Percentiles rank a stretch among this genome's conserved stretches.
Conservation (phyloP, 2,113 vertebrate species). For the Proteles cristata region DNA sequence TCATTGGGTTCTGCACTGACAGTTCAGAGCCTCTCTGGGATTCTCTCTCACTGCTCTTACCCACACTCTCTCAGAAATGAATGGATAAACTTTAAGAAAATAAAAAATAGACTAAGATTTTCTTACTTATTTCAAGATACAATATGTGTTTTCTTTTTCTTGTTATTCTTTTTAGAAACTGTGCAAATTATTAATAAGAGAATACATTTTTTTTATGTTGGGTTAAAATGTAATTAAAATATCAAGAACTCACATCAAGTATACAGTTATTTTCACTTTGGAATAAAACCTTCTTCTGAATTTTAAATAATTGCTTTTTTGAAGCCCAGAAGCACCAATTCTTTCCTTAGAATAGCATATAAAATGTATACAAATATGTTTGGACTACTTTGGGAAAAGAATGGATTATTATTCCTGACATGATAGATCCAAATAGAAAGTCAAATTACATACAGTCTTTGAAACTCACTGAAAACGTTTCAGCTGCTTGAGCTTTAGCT, state of each 20-base stretch:
- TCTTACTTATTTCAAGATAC: neutral
- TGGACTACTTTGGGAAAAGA: rapidly evolving
- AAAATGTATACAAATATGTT: neutral
- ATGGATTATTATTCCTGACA: neutral
- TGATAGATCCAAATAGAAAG: neutral
- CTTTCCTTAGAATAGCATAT: neutral
- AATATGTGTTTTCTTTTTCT: neutral
- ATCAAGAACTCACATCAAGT: neutral
- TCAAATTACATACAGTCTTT: neutral
- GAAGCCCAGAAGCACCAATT: neutral
- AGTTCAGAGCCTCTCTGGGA: no score
- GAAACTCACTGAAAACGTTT: neutral
- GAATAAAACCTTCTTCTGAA: neutral
- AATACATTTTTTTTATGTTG: neutral
- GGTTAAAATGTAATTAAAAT: neutral
- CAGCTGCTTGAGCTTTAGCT: neutral
- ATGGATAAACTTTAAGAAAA: no score
- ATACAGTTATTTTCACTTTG: neutral
- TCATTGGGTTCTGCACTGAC: no score
- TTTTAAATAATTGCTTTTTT: neutral
- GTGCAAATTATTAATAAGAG: neutral
- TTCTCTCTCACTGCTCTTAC: no score
- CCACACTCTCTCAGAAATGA: no score
- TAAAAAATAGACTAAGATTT: neutral
- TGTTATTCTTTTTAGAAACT: neutral